A percentile compares a stretch with the other conserved stretches of the same genome.
These are phyloP conservation scores for Melanostoma scalare DNA, from an alignment of 2,888 invertebrate genomes.

Conservation along the genomic window DNA sequence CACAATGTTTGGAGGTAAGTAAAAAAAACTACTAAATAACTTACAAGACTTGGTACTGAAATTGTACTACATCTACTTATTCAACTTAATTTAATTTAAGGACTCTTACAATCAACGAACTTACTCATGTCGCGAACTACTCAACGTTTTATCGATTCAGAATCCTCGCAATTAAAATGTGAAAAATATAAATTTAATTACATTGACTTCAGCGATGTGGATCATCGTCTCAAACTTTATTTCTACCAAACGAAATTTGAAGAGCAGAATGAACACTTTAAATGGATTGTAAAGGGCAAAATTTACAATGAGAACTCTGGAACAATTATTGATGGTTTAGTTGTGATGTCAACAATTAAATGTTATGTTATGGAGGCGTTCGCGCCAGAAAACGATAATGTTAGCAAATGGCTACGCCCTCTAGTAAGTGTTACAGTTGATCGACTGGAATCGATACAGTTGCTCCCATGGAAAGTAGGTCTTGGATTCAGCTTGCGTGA, in stretches of 20 bases:
- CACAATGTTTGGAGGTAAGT: conserved; percentile 82
- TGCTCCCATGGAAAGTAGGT: conserved; percentile 84
- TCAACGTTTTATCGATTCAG: conserved; percentile 77
- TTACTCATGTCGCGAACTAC: conserved; percentile 80
- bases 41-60: background rate
- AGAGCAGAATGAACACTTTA: conserved; percentile 83
- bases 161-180: conserved; percentile 75
- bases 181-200: conserved; percentile 83
- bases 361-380: conserved; percentile 83
- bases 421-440: conserved; percentile 82
- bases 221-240: conserved; percentile 85
- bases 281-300: conserved; percentile 83
- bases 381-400: conserved; percentile 83
- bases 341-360: conserved; percentile 83
- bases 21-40: background rate
- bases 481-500: conserved; percentile 82
- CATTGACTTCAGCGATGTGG: conserved; percentile 83
- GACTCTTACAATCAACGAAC: conserved; percentile 83
- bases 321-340: conserved; percentile 82
- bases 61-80: background rate
- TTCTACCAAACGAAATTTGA: conserved; percentile 84
- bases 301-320: conserved; percentile 81
- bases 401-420: conserved; percentile 83
- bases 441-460: conserved; percentile 82
- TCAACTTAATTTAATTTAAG: conserved; percentile 75